Evolutionary conservation across 2,113 vertebrate genomes (phyloP), one percentile per base, ranked within the genome.

Genomic region (Climacteris rufus): DNA sequence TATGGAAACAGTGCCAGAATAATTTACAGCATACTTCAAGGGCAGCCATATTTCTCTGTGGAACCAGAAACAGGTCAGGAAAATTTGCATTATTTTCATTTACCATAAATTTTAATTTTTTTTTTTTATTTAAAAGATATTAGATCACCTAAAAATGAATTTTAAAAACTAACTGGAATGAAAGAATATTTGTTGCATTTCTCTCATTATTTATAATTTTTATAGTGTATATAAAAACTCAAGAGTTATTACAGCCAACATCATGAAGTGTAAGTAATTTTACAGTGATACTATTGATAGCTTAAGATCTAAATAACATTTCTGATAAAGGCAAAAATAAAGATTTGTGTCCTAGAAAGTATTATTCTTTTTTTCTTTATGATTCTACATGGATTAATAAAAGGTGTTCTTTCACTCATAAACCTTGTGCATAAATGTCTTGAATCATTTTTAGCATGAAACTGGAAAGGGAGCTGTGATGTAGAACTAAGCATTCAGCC

Each of bases 21-120:
- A 76, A 98, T 98, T 87, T 98, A 98, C 97, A 98, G 98, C 94
- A 98, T 98, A 39, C 98, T 98, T 60, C 98, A 98, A 87, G 98
- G 98, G 30, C 98, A 98, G 54, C 98, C 98, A 2, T 98, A 98
- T 94, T 98, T 98, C 97, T 98, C 98, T 15, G 98, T 98, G 97
- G 98, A 98, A 74, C 97, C 98, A 63, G 98, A 98, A 98, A 98
- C 98, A 98, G 98, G 98, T 98, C 52, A 97, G 96, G 45, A 92
- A 77, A 82, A 74, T 28, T 37, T 33, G 28, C 22, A 54, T 72
- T 31, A 11, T 45, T 91, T 80, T 68, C 14, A 30, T 37, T 71
- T 83, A 31, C 11, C 4, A 39, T 27, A 72, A 85, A 66, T 17
- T 40, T 57, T 54, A 17, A 53, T 39, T 5, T 37, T 69, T 61